Evolutionary conservation across 2,113 vertebrate species (phyloP).

Genomic region (Cebus imitator): DNA sequence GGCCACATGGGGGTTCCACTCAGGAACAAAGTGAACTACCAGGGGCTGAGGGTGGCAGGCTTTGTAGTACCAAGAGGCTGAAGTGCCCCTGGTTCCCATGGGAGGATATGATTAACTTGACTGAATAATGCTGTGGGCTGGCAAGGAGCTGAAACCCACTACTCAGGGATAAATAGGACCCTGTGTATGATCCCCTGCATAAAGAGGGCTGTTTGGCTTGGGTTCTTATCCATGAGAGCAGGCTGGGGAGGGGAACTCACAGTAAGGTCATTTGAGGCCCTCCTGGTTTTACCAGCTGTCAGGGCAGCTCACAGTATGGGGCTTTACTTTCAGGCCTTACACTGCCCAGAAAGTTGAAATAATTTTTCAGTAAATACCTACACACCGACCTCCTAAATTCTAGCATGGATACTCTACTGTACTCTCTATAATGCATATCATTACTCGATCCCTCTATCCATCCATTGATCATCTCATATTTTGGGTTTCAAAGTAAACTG

Average conservation of each 20-base stretch:
- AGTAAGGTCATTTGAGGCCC: background rate
- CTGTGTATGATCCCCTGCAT: accelerated
- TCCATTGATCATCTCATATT: background rate
- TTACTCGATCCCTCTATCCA: background rate
- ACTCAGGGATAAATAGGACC: background rate
- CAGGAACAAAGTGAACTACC: background rate
- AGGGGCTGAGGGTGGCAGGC: background rate
- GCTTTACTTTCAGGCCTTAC: background rate
- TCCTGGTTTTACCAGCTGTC: background rate
- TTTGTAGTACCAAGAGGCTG: background rate
- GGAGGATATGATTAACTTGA: background rate
- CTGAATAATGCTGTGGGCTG: background rate
- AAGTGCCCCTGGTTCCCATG: background rate
- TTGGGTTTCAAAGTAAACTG: background rate
- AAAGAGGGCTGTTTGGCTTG: background rate
- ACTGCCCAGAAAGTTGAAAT: background rate
- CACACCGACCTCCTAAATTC: background rate
- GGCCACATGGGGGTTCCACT: background rate
- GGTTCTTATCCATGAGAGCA: background rate
- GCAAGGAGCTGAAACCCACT: background rate
- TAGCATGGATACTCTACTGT: background rate
- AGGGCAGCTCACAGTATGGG: background rate
- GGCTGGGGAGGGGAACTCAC: background rate
- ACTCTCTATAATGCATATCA: background rate
- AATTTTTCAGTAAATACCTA: background rate